Base-by-base conservation (phyloP, 2,888 invertebrate species). In the Volucella inflata region DNA sequence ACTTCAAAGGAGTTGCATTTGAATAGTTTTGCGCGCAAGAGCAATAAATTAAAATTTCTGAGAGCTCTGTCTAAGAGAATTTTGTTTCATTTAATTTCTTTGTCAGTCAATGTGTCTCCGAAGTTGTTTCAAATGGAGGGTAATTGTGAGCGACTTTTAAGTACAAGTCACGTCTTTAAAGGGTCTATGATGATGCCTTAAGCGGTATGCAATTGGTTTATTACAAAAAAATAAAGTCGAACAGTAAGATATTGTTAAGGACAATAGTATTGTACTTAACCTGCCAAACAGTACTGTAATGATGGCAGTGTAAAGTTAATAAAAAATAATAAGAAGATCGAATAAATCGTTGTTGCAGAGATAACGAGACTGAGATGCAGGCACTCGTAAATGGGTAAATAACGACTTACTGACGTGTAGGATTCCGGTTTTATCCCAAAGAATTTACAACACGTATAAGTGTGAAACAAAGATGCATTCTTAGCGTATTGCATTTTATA, bases 1-100 rank as follows among this genome's bases (percentile, higher is more conserved):
- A 84, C 75, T 64, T 79, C 59, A 38, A 36, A 51, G 57, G 42
- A 67, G 42, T 44, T 77, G 67, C 62, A 74, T 40, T 62, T 17
- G 8, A 44, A 72, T 36, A 55, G 62, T 57, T 78, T 70, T 75
- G 42, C 65, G 83, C 83, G 83, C 83, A 84, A 65, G 83, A 70
- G 40, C 70, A 67, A 71, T 70, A 64, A 59, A 38, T 44, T 57
- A 17, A 44, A 68, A 77, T 62, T 21, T 12, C 30, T 40, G 14
- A 53, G 68, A 17, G 8, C 14, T 10, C 42, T 53, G 42, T 60
- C 57, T 51, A 36, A 53, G 53, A 59, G 51, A 70, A 50, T 50
- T 14, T 38, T 9, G 36, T 51, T 53, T 72, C 11, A 9, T 62
- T 55, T 42, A 48, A 21, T 64, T 64, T 48, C 14, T n/a, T 55